Evolutionary conservation across 2,888 invertebrate species (phyloP).

Genomic region (Chorisops tibialis): DNA sequence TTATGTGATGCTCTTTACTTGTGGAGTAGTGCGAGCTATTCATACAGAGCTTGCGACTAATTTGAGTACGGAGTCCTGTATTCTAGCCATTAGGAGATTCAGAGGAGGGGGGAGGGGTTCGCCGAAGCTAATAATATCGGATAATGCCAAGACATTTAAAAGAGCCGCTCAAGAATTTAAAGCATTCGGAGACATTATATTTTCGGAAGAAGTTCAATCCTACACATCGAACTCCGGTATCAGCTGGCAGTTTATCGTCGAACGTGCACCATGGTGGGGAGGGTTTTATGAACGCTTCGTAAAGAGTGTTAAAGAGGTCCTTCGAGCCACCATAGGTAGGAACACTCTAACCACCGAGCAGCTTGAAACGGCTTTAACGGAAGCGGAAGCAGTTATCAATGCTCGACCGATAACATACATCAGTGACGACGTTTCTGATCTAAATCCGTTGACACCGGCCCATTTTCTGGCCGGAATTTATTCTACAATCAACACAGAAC

Average conservation of each 20-base stretch:
- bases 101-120: no score
- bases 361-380: background rate
- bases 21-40: no score
- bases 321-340: slow-evolving; percentile 9
- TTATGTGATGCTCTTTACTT: slow-evolving; percentile 10
- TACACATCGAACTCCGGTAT: background rate
- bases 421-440: no score
- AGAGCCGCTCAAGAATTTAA: no score
- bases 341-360: slow-evolving; percentile 10
- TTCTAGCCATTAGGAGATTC: slow-evolving; percentile 17
- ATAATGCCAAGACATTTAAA: no score
- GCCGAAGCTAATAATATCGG: no score
- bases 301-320: background rate
- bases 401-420: slow-evolving; percentile 22
- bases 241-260: slow-evolving; percentile 12
- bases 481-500: no score
- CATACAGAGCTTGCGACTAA: slow-evolving; percentile 3
- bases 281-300: slow-evolving; percentile 26
- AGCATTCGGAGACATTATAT: no score
- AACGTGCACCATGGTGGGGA: slow-evolving; percentile 21
- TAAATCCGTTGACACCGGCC: no score
- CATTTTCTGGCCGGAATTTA: no score
- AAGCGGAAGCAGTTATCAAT: slow-evolving; percentile 15
- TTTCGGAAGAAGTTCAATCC: no score
- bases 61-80: slow-evolving; percentile 9